phyloP scores from a whole-genome alignment of 1,140 invertebrate genomes.

The Caerostris darwini region DNA sequence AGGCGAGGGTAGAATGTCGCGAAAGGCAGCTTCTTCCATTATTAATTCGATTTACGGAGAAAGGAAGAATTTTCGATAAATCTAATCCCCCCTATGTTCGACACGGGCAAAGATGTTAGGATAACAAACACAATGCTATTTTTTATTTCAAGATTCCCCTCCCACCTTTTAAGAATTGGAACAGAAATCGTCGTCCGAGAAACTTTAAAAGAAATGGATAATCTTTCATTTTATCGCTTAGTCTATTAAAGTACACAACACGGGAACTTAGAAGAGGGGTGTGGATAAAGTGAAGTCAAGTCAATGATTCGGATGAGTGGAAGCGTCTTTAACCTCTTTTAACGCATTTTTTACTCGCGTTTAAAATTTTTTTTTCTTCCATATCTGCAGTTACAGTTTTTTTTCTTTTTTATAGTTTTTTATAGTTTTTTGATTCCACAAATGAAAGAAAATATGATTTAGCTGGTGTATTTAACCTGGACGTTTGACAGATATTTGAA shows the following conservation, averaged over 20 bases:
- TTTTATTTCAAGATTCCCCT: neutral
- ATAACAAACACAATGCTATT: slow-evolving; percentile 53
- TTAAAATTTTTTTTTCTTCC: neutral
- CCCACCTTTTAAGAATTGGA: neutral
- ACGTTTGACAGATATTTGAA: neutral
- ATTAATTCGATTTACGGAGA: slow-evolving; percentile 73
- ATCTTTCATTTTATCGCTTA: slow-evolving; percentile 48
- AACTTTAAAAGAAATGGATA: slow-evolving; percentile 47
- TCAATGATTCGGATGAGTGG: neutral
- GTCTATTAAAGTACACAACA: slow-evolving; percentile 31
- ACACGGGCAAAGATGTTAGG: slow-evolving; percentile 20
- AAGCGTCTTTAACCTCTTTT: neutral
- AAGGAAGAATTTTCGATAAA: slow-evolving; percentile 49
- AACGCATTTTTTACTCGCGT: too few species aligned
- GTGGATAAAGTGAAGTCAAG: neutral
- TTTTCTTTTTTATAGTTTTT: neutral
- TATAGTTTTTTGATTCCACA: neutral
- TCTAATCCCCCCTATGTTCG: slow-evolving; percentile 10
- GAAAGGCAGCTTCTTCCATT: slow-evolving; percentile 64
- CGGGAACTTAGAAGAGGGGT: neutral
- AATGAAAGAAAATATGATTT: slow-evolving; percentile 18
- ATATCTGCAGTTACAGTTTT: neutral
- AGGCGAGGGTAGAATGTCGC: slow-evolving; percentile 38
- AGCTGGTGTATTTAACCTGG: neutral
- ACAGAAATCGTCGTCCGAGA: slow-evolving; percentile 15